phyloP scores from a whole-genome alignment of 2,797 vertebrate genomes.

The Cyprinella venusta region DNA sequence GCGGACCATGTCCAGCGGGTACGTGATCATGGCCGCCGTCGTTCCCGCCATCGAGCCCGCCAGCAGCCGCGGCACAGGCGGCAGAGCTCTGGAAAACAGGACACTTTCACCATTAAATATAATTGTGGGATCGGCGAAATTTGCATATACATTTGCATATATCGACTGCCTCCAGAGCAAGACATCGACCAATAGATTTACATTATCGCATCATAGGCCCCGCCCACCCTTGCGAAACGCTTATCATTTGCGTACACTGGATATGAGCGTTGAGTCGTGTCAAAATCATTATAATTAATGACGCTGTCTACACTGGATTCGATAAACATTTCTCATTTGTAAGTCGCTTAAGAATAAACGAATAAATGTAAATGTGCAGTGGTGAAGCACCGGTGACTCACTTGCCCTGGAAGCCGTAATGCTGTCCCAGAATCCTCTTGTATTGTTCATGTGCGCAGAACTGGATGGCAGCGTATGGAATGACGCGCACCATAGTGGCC shows the following conservation, averaged over 20 bases:
- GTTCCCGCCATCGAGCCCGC: conserved; percentile 92
- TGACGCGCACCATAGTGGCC: conserved; percentile 96
- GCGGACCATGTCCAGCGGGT: conserved; percentile 96
- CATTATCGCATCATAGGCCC: too few species aligned
- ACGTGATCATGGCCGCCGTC: conserved; percentile 91
- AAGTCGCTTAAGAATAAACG: background rate
- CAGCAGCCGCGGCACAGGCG: conserved; percentile 89
- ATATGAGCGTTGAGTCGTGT: too few species aligned
- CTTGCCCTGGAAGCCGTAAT: conserved; percentile 93
- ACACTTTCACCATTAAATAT: background rate
- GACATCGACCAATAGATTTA: too few species aligned
- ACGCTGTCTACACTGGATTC: too few species aligned
- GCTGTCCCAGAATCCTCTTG: conserved; percentile 87
- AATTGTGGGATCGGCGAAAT: too few species aligned
- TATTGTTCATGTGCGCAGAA: conserved; percentile 97
- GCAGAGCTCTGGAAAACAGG: conserved; percentile 80
- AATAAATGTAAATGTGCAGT: background rate
- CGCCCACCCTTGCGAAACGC: too few species aligned
- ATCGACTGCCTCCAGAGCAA: too few species aligned
- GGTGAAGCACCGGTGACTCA: conserved; percentile 71
- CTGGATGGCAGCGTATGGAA: conserved; percentile 97
- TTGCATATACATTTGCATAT: too few species aligned
- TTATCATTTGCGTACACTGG: too few species aligned
- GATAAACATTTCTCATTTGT: background rate
- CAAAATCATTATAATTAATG: too few species aligned